Evolutionary conservation across 2,797 vertebrate genomes (phyloP).

Genomic region (Bovichtus variegatus): DNA sequence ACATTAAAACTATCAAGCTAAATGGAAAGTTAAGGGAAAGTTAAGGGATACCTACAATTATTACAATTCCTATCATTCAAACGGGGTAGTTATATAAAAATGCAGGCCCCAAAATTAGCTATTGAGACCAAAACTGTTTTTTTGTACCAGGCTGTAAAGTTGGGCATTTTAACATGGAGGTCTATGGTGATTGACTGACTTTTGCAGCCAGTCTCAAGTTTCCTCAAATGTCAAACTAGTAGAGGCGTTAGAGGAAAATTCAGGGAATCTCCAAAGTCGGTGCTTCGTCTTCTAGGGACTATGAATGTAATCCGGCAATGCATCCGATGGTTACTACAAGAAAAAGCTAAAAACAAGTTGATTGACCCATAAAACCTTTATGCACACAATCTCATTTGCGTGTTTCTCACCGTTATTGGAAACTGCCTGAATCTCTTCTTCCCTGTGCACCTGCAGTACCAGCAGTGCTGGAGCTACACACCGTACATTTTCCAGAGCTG

Average conservation of each 20-base stretch:
- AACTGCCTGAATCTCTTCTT: slow-evolving; percentile 24
- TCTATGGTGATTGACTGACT: no score
- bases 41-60: no score
- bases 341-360: not conserved
- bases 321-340: not conserved
- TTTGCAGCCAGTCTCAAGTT: no score
- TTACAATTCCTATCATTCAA: no score
- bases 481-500: slow-evolving; percentile 3
- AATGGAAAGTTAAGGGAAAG: no score
- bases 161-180: no score
- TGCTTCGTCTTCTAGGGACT: not conserved
- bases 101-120: no score
- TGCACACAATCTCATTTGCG: not conserved
- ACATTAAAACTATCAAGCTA: not conserved
- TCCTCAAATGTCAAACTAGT: no score
- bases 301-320: not conserved
- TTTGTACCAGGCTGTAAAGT: no score
- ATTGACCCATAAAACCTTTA: not conserved
- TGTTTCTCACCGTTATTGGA: slow-evolving; percentile 3
- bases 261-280: not conserved
- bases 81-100: no score
- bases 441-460: slow-evolving; percentile 32
- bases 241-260: no score
- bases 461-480: slow-evolving; percentile 9
- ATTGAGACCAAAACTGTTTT: no score